Conservation (phyloP, 2,797 vertebrate genomes). For the Synaphobranchus kaupii region DNA sequence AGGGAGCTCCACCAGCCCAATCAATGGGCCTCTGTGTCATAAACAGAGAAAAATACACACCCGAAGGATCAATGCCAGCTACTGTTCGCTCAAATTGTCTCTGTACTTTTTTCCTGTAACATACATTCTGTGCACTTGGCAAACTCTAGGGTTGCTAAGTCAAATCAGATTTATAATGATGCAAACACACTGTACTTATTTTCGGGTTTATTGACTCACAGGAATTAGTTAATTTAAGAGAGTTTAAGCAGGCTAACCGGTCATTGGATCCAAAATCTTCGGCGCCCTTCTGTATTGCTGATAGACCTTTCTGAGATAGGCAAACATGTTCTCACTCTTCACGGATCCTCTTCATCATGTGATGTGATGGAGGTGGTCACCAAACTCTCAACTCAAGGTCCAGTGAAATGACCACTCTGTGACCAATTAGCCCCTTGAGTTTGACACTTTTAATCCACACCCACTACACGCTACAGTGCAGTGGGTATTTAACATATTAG, state of each 20-base stretch:
- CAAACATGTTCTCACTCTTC: too few relatives aligned
- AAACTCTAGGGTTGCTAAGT: background rate
- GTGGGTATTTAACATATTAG: too few relatives aligned
- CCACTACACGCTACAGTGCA: background rate
- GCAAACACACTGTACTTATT: background rate
- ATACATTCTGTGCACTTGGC: background rate
- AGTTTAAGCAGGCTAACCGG: too few relatives aligned
- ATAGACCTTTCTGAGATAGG: too few relatives aligned
- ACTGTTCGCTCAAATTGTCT: background rate
- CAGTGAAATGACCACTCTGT: background rate
- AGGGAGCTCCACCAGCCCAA: slow-evolving; percentile 59
- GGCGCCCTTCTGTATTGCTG: too few relatives aligned
- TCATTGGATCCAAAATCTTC: too few relatives aligned
- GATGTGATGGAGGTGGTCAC: too few relatives aligned
- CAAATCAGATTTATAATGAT: background rate
- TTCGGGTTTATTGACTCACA: too few relatives aligned
- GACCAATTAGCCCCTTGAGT: background rate
- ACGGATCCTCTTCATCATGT: too few relatives aligned
- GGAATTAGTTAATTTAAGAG: too few relatives aligned
- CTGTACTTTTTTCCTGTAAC: background rate
- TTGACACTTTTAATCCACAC: background rate
- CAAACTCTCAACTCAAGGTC: background rate
- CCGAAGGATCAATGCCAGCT: slow-evolving; percentile 39
- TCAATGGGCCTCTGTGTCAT: slow-evolving; percentile 65
- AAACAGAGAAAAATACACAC: slow-evolving; percentile 59